Evolutionary conservation across 2,888 invertebrate genomes (phyloP).

Genomic region (Eilema caniola): DNA sequence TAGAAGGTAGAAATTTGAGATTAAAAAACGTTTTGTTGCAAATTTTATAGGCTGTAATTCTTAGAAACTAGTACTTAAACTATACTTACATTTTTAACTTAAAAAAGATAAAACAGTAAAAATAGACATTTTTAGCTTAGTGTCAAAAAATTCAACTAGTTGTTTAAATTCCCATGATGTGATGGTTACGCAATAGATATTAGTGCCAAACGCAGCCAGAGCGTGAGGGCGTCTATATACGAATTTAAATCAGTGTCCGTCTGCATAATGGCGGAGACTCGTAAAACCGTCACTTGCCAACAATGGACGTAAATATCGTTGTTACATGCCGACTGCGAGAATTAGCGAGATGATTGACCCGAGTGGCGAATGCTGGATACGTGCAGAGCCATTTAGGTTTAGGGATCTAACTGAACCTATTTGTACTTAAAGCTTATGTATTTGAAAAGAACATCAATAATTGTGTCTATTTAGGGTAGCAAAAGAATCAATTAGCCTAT

Average conservation of each 20-base stretch:
- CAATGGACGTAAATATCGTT: conserved; percentile 66
- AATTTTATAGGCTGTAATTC: too few relatives aligned
- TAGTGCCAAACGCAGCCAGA: conserved; percentile 47
- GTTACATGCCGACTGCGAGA: conserved; percentile 49
- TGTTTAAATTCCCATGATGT: conserved; percentile 31
- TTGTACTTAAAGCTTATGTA: neutral
- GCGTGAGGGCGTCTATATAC: conserved; percentile 43
- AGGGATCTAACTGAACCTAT: neutral
- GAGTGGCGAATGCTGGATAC: conserved; percentile 8
- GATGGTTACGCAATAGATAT: conserved; percentile 41
- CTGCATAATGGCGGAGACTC: conserved; percentile 50
- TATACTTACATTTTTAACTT: too few relatives aligned
- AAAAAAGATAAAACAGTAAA: too few relatives aligned
- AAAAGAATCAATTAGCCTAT: too few relatives aligned
- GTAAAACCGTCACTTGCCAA: conserved; percentile 54
- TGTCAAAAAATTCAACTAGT: too few relatives aligned
- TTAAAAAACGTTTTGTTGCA: too few relatives aligned
- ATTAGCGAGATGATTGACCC: conserved; percentile 54
- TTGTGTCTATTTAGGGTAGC: too few relatives aligned
- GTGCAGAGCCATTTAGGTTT: neutral
- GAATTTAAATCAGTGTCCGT: conserved; percentile 51
- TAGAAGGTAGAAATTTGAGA: too few relatives aligned
- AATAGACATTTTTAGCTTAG: too few relatives aligned
- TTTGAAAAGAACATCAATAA: too few relatives aligned
- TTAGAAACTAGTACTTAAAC: too few relatives aligned